These are phyloP conservation scores for Amblyjoppa proteus DNA, from an alignment of 2,888 invertebrate species.

Conservation along the genomic window DNA sequence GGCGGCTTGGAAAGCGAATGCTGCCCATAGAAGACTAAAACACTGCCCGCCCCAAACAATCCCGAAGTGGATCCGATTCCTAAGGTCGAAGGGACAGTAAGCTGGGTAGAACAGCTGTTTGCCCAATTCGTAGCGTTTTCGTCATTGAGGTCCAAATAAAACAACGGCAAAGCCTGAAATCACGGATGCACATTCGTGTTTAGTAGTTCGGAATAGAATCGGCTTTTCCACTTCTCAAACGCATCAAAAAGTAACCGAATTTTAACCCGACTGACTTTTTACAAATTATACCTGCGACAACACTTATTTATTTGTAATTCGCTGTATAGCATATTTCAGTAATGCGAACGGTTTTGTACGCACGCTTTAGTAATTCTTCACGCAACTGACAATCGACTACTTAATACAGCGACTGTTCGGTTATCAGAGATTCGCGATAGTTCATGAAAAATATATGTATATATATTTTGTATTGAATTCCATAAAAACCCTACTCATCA, in stretches of 20 bases:
- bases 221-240: no score
- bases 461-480: background rate
- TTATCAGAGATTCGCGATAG: no score
- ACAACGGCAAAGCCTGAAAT: background rate
- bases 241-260: no score
- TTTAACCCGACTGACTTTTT: no score
- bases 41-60: background rate
- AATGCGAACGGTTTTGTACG: no score
- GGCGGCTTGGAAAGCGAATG: conserved; percentile 69
- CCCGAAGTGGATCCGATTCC: background rate
- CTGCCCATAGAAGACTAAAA: background rate
- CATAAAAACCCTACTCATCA: background rate
- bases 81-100: conserved; percentile 15
- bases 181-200: background rate
- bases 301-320: background rate
- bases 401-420: no score
- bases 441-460: no score
- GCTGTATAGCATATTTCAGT: no score
- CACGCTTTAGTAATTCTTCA: no score
- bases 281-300: background rate
- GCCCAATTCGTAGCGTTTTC: background rate
- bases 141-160: background rate
- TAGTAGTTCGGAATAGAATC: background rate
- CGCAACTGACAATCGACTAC: no score
- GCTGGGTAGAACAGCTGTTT: conserved; percentile 13